Conservation (phyloP, 2,888 invertebrate species). For the Hemicrepidius hirtus region DNA sequence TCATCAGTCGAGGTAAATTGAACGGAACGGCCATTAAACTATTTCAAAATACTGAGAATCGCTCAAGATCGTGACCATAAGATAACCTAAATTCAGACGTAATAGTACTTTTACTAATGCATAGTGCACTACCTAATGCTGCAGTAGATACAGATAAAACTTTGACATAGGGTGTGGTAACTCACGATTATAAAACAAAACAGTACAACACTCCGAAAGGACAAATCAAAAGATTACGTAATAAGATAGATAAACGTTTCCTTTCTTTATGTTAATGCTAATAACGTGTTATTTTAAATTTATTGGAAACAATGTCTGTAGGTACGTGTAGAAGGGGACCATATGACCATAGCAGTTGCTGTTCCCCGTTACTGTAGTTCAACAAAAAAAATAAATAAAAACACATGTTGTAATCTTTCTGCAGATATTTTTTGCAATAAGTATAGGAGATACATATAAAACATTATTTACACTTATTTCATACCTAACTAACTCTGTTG, state of each 20-base stretch:
- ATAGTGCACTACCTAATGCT: not conserved
- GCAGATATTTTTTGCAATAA: too few relatives aligned
- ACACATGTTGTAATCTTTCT: too few relatives aligned
- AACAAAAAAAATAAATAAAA: too few relatives aligned
- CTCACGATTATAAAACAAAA: not conserved
- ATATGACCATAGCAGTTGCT: too few relatives aligned
- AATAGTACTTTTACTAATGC: not conserved
- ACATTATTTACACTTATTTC: too few relatives aligned
- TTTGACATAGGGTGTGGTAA: not conserved
- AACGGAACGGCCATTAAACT: conserved; percentile 16
- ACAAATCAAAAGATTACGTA: conserved; percentile 3
- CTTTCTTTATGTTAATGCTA: not conserved
- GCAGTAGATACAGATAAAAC: not conserved
- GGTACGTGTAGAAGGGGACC: too few relatives aligned
- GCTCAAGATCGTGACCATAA: conserved; percentile 12
- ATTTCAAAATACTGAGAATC: conserved; percentile 13
- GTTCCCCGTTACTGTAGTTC: too few relatives aligned
- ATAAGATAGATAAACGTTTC: not conserved
- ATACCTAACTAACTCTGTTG: too few relatives aligned
- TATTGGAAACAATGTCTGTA: too few relatives aligned
- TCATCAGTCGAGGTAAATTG: conserved; percentile 14
- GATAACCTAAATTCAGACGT: conserved; percentile 19
- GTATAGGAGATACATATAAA: too few relatives aligned
- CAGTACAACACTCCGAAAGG: not conserved
- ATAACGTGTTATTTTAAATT: not conserved